Evolutionary conservation across 2,113 vertebrate species (phyloP), one percentile per base, ranked within the genome.

Genomic region (Mesembrinibis cayennensis): DNA sequence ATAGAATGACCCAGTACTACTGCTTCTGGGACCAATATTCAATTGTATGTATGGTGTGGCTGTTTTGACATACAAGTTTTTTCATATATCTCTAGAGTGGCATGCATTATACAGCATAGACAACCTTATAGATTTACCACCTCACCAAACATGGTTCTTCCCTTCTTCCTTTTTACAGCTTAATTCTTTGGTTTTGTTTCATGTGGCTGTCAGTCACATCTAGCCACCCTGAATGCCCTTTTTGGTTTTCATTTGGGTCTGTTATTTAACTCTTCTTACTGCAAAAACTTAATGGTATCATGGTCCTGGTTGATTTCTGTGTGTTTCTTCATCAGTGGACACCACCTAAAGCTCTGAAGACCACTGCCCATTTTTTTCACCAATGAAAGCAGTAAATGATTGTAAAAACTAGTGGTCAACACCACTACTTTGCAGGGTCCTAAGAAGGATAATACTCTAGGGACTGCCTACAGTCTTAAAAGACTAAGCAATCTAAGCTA

Each of bases 151-250:
- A 11, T 8, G 11, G 16, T 44, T 59, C 16, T 66, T 47, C 11
- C 20, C 4, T 61, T 71, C 16, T 29, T 80, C 20, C 6, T 65
- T 89, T 66, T 32, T 34, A 25, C 13, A 58, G 4, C 4, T 70
- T 42, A 42, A 30, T 44, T 50, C 17, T 47, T 58, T 86, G 9
- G 36, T 53, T 82, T 8, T 42, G 38, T 45, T 8, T 59, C 11
- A 9, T 38, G 3, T 38, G 42, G 13, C 18, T 76, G 10, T 66
- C 23, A 71, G 30, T 49, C 15, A 66, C 21, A 85, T 34, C 18
- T 29, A 36, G 5, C 9, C 16, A 66, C 10, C 4, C 3, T 40
- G 4, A 2, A 6, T 30, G 7, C 2, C 13, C 16, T 29, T 53
- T 66, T 34, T 38, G 3, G 2, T 65, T 84, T 79, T 88, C 5